phyloP scores from a whole-genome alignment of 2,113 vertebrate species.

The Cebus imitator region DNA sequence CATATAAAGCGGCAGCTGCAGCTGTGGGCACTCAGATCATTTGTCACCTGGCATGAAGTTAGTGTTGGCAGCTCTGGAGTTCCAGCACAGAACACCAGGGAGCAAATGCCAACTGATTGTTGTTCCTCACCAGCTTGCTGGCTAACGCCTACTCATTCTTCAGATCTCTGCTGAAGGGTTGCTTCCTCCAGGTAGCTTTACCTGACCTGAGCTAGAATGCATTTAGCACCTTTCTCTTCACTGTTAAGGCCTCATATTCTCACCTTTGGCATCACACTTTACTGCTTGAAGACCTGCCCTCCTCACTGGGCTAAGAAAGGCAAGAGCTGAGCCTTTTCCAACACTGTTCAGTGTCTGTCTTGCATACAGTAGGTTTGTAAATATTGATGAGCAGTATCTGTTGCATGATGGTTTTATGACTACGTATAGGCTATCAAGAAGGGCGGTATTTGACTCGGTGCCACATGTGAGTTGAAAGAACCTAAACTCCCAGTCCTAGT shows the following conservation, averaged over 20 bases:
- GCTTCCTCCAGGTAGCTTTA: not conserved
- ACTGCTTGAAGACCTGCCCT: not conserved
- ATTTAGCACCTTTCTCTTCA: not conserved
- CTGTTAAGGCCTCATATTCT: not conserved
- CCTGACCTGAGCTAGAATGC: not conserved
- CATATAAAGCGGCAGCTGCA: slow-evolving; percentile 45
- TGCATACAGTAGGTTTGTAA: not conserved
- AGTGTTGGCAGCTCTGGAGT: slow-evolving; percentile 44
- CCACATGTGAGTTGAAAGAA: not conserved
- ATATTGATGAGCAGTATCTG: not conserved
- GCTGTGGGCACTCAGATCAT: slow-evolving; percentile 65
- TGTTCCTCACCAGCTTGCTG: slow-evolving; percentile 28
- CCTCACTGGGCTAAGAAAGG: not conserved
- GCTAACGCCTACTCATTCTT: not conserved
- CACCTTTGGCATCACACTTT: not conserved
- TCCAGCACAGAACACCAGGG: slow-evolving; percentile 19
- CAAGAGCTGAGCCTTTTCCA: not conserved
- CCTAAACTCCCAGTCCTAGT: not conserved
- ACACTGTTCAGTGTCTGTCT: not conserved
- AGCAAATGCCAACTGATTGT: slow-evolving; percentile 34
- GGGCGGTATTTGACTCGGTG: not conserved
- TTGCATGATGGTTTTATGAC: not conserved
- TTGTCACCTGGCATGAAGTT: slow-evolving; percentile 76
- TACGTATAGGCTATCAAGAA: not conserved
- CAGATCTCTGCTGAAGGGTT: not conserved